phyloP scores from a whole-genome alignment of 2,113 vertebrate genomes.

The Sorex araneus region DNA sequence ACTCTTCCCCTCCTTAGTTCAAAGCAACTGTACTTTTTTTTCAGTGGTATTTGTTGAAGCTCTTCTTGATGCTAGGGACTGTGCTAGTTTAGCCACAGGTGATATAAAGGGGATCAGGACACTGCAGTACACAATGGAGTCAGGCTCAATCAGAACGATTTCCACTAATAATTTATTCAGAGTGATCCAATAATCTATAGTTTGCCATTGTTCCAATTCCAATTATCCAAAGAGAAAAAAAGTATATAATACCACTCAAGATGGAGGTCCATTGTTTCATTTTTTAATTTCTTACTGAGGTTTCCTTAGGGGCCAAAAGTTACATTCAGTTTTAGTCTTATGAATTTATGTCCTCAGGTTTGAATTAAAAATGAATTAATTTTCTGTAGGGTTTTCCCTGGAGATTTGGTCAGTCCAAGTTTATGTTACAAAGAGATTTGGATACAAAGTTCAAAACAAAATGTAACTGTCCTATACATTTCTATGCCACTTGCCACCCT shows the following conservation, averaged over 20 bases:
- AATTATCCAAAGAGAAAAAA: slow-evolving; percentile 18
- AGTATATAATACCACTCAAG: neutral
- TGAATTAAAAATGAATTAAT: slow-evolving; percentile 63
- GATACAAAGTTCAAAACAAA: slow-evolving; percentile 65
- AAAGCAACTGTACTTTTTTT: slow-evolving; percentile 25
- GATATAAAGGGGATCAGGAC: neutral
- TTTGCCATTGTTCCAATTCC: slow-evolving; percentile 40
- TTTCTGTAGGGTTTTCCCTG: slow-evolving; percentile 67
- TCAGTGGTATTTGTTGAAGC: neutral
- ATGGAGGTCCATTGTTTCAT: neutral
- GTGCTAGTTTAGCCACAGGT: neutral
- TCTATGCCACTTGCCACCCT: slow-evolving; percentile 29
- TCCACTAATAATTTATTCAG: slow-evolving; percentile 16
- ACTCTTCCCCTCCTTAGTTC: neutral
- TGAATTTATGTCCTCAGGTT: slow-evolving; percentile 57
- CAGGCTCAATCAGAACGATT: neutral
- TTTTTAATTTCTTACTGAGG: slow-evolving; percentile 49
- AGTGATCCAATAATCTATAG: slow-evolving; percentile 30
- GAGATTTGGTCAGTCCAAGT: slow-evolving; percentile 57
- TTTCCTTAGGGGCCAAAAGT: slow-evolving; percentile 23
- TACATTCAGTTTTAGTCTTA: slow-evolving; percentile 60
- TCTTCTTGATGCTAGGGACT: neutral
- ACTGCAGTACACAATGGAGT: neutral
- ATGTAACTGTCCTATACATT: slow-evolving; percentile 56
- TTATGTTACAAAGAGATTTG: slow-evolving; percentile 65